Conservation (phyloP, 64 coral and sea anemone species). For the Cladopsammia gracilis region DNA sequence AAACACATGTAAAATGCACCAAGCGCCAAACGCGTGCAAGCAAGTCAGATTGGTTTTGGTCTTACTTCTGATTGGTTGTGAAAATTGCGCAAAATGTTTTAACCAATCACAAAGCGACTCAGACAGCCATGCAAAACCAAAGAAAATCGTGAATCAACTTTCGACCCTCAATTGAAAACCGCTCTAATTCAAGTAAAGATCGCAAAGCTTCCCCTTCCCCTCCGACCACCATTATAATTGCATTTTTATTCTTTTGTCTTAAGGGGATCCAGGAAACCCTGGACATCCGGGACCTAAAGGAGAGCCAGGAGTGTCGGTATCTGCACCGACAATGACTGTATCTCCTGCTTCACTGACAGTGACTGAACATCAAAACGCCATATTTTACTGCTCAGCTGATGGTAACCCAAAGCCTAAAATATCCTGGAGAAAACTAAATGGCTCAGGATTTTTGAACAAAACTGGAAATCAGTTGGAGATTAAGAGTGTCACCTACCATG, state of each 20-base stretch:
- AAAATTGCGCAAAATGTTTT: no score
- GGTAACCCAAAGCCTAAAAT: conserved; percentile 6
- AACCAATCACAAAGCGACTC: no score
- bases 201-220: no score
- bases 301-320: conserved; percentile 22
- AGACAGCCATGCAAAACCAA: no score
- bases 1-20: no score
- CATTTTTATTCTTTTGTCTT: not conserved
- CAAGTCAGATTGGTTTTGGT: no score
- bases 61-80: no score
- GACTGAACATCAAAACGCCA: conserved; percentile 19
- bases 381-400: conserved; percentile 36
- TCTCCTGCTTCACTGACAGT: conserved; percentile 48
- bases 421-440: conserved; percentile 38
- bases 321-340: conserved; percentile 14
- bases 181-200: no score
- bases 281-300: conserved; percentile 50
- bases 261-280: not conserved
- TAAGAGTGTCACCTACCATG: not conserved
- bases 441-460: not conserved
- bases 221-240: no score
- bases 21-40: no score
- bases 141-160: no score
- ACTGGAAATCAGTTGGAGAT: not conserved
- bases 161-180: no score